Base-by-base conservation (phyloP, 1,140 invertebrate genomes). In the Euura lappo region DNA sequence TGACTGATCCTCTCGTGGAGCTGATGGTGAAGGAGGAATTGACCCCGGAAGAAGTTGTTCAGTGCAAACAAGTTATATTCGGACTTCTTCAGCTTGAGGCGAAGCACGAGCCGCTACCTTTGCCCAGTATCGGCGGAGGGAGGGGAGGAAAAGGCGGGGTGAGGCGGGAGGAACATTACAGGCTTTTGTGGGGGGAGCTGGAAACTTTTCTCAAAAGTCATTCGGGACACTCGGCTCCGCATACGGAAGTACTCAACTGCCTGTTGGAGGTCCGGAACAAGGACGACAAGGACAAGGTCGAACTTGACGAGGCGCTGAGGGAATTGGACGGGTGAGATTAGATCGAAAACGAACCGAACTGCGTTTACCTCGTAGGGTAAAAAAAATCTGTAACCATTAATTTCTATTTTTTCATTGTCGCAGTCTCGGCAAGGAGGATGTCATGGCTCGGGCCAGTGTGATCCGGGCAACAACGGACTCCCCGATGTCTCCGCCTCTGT, bases 31-130 rank as follows among this genome's bases (percentile, higher is more conserved):
- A 98, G 82, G 95, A 97, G 74, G 91, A 91, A 44, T 86, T 99
- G 68, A 93, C 92, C 0, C 94, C 96, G 51, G 93, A 95, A 4
- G 96, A 99, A 76, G 92, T 97, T 0, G 86, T 95, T 8, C 93
- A 97, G 73, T 98, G 97, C 80, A 94, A 96, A 76, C 95, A 96
- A 81, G 92, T 96, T 43, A 94, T 99, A 69, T 94, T 94, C 76
- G 91, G 93, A 74, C 85, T 99, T 0, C 91, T 98, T 11, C 91
- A 90, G 6, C 91, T 96, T 84, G 97, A 98, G 85, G 91, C 92
- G 0, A 92, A 96, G 71, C 95, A 96, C 72, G 96, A 98, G 79
- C 88, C 93, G 43, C 88, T 98, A 3, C 91, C 93, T 44, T 85
- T 93, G 1, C 90, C 92, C 0, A 90, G 88, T 75, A 85, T 90